These are phyloP conservation scores for Adelosebastes latens DNA, from an alignment of 2,797 vertebrate genomes.

Conservation along the genomic window DNA sequence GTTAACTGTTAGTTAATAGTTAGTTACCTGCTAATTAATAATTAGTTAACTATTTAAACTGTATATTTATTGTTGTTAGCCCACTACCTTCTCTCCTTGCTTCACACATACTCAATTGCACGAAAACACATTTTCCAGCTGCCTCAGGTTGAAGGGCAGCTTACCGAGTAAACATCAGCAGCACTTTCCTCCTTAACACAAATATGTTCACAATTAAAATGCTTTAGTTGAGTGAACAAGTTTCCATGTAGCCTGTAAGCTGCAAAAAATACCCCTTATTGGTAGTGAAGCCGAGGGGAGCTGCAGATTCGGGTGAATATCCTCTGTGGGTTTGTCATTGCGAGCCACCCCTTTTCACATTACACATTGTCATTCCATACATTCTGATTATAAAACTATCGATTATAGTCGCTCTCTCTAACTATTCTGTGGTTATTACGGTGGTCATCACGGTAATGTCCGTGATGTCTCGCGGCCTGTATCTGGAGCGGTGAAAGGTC, in stretches of 20 bases:
- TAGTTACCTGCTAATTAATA: accelerated
- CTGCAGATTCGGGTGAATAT: background rate
- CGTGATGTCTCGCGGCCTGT: background rate
- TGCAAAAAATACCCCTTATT: background rate
- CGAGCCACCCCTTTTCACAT: background rate
- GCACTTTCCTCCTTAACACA: background rate
- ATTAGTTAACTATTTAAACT: background rate
- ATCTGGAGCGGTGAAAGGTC: background rate
- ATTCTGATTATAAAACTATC: background rate
- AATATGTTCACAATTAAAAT: background rate
- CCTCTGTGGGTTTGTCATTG: background rate
- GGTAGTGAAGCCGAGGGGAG: background rate
- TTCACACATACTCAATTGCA: background rate
- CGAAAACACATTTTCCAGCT: background rate
- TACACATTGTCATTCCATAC: background rate
- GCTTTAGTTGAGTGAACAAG: background rate
- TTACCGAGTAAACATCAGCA: background rate
- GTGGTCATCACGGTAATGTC: background rate
- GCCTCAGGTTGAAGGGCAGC: background rate
- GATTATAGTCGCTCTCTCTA: background rate
- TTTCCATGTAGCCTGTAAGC: background rate
- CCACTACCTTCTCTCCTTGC: background rate
- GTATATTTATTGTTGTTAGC: background rate
- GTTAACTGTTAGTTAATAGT: too few relatives aligned
- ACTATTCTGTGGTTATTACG: background rate